phyloP scores from a whole-genome alignment of 2,113 vertebrate genomes.

The Apus apus region DNA sequence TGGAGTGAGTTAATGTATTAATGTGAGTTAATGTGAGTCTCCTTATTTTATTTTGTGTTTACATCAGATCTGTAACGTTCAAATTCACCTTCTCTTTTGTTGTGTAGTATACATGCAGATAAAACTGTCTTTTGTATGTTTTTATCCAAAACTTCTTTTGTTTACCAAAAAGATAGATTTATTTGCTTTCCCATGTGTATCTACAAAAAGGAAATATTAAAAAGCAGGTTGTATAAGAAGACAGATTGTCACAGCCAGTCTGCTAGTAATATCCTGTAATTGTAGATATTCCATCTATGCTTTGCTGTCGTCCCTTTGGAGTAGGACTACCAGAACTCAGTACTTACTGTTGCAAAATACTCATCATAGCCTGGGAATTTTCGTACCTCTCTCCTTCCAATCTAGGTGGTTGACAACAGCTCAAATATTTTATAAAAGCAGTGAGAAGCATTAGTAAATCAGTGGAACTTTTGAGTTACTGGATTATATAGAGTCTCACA shows the following conservation, averaged over 20 bases:
- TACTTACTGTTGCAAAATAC: not conserved
- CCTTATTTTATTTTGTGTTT: conserved; percentile 52
- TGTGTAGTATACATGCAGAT: conserved; percentile 45
- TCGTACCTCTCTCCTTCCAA: conserved; percentile 16
- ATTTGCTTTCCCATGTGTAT: conserved; percentile 44
- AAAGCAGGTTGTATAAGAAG: conserved; percentile 34
- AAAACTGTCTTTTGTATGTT: conserved; percentile 60
- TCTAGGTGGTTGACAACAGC: not conserved
- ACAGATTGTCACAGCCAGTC: conserved; percentile 39
- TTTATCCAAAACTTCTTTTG: conserved; percentile 56
- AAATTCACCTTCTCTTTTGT: conserved; percentile 6
- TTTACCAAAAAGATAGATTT: conserved; percentile 61
- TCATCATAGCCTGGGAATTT: conserved; percentile 17
- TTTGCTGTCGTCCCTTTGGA: conserved; percentile 4
- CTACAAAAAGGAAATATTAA: conserved; percentile 43
- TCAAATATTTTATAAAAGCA: not conserved
- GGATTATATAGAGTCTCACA: conserved; percentile 20
- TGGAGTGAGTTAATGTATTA: conserved; percentile 34
- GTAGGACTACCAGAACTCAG: not conserved
- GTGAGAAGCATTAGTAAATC: not conserved
- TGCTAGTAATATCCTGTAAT: conserved; percentile 15
- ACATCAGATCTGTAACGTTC: conserved; percentile 32
- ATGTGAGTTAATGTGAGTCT: too few relatives aligned
- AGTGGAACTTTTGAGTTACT: not conserved
- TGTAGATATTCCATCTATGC: conserved; percentile 44